Conservation (phyloP, 2,888 invertebrate genomes). For the Drosophila robusta region DNA sequence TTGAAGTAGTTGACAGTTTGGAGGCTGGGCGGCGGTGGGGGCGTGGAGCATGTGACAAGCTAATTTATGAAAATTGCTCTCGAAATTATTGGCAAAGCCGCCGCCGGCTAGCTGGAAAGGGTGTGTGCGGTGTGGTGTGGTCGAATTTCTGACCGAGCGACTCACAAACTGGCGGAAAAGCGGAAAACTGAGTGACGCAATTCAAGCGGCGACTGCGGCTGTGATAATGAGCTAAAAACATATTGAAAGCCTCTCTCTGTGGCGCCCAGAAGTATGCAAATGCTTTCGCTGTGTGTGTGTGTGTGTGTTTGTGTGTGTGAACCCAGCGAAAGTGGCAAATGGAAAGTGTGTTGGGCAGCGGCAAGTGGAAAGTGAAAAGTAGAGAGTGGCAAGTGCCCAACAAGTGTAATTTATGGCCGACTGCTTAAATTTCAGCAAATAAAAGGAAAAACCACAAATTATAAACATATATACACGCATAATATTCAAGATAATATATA, state of each 20-base stretch:
- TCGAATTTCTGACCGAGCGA: conserved; percentile 9
- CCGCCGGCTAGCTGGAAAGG: conserved; percentile 18
- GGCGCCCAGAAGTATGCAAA: conserved; percentile 71
- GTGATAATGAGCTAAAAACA: conserved; percentile 72
- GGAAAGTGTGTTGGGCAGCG: conserved; percentile 14
- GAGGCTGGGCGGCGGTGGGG: conserved; percentile 14
- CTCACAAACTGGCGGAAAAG: conserved; percentile 5
- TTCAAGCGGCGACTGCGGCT: conserved; percentile 37
- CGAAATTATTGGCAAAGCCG: conserved; percentile 74
- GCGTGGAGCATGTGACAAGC: conserved; percentile 53
- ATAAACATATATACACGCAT: conserved; percentile 43
- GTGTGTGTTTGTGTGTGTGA: background rate
- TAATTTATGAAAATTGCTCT: conserved; percentile 80
- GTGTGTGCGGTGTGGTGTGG: conserved; percentile 21
- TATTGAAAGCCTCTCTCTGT: conserved; percentile 59
- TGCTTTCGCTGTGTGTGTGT: conserved; percentile 35
- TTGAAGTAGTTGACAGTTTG: conserved; percentile 72
- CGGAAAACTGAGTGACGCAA: conserved; percentile 54
- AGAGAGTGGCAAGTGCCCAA: conserved; percentile 54
- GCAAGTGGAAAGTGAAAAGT: conserved; percentile 21
- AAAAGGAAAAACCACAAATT: conserved; percentile 54
- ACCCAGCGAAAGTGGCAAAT: conserved; percentile 27
- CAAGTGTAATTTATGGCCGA: conserved; percentile 70
- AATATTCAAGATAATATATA: conserved; percentile 13
- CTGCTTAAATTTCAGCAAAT: conserved; percentile 68